These are phyloP conservation scores for Caprella mutica DNA, from an alignment of 2,888 invertebrate genomes.

Conservation along the genomic window DNA sequence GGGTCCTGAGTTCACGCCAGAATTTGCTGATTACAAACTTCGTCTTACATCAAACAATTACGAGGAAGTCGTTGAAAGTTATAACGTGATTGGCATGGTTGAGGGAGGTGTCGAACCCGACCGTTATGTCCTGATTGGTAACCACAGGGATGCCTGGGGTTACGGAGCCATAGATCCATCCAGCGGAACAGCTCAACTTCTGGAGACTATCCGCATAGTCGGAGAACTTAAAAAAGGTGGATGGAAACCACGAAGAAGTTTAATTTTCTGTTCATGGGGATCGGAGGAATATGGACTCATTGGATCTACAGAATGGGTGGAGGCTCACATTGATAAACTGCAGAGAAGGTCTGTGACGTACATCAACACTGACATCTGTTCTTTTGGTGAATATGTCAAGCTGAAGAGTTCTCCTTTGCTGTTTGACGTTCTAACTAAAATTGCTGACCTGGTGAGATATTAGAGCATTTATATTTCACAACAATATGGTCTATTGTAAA, in stretches of 20 bases:
- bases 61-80: conserved; percentile 30
- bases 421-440: conserved; percentile 30
- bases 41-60: conserved; percentile 32
- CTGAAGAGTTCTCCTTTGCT: conserved; percentile 35
- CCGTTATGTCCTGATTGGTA: conserved; percentile 46
- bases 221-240: conserved; percentile 35
- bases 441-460: conserved; percentile 36
- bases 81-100: conserved; percentile 40
- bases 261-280: conserved; percentile 45
- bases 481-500: too few relatives aligned
- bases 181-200: conserved; percentile 44
- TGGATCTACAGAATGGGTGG: conserved; percentile 45
- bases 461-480: too few relatives aligned
- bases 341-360: conserved; percentile 33
- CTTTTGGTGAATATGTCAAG: conserved; percentile 37
- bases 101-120: conserved; percentile 39
- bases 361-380: conserved; percentile 35
- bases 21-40: conserved; percentile 15
- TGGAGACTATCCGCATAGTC: conserved; percentile 40
- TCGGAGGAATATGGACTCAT: conserved; percentile 45
- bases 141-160: conserved; percentile 47
- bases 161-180: conserved; percentile 45
- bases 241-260: conserved; percentile 44
- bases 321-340: conserved; percentile 32
- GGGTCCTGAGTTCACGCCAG: conserved; percentile 39